Evolutionary conservation across 2,797 vertebrate species (phyloP).

Genomic region (Dallia pectoralis): DNA sequence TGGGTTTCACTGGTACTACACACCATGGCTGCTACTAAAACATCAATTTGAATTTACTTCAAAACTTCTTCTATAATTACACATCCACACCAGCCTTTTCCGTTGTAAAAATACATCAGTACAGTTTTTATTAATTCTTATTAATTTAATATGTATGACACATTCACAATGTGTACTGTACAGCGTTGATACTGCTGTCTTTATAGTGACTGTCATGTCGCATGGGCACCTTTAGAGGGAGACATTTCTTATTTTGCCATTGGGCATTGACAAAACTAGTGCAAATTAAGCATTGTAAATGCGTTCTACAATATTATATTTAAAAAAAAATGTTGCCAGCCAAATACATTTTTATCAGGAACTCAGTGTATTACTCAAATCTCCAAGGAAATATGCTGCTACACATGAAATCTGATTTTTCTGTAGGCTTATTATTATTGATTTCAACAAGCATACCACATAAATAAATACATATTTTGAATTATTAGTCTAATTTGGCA

Average conservation of each 20-base stretch:
- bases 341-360: conserved; percentile 63
- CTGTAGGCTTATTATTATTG: conserved; percentile 70
- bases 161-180: background rate
- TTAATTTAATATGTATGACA: no score
- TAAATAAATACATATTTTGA: no score
- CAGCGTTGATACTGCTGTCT: background rate
- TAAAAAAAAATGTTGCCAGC: conserved; percentile 77
- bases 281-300: conserved; percentile 29
- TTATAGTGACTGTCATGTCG: conserved; percentile 36
- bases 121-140: no score
- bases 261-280: conserved; percentile 9
- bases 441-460: conserved; percentile 38
- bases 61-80: no score
- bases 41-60: no score
- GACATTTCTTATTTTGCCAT: conserved; percentile 67
- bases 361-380: conserved; percentile 68
- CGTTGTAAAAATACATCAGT: no score
- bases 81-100: no score
- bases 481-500: no score
- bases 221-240: conserved; percentile 66
- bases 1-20: no score
- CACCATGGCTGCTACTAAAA: no score
- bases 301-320: conserved; percentile 67
- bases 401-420: conserved; percentile 74
- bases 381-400: conserved; percentile 75